Conservation (phyloP, 2,797 vertebrate species). For the Typhlichthys eigenmanni region DNA sequence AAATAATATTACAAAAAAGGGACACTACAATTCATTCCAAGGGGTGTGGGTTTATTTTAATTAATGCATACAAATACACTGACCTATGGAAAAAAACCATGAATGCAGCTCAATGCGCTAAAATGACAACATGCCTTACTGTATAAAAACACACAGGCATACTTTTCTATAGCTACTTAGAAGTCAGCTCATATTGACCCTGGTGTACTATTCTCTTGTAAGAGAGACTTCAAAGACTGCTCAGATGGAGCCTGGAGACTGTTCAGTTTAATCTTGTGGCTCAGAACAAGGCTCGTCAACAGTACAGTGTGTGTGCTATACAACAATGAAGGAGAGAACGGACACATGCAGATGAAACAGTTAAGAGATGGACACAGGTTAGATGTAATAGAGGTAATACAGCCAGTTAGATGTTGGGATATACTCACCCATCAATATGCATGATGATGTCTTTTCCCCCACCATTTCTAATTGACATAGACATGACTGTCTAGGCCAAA, state of each 20-base stretch:
- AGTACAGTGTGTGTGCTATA: slow-evolving; percentile 1
- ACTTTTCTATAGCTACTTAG: background rate
- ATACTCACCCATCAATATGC: background rate
- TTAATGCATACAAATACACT: background rate
- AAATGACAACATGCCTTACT: background rate
- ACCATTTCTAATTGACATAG: too few relatives aligned
- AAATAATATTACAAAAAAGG: too few relatives aligned
- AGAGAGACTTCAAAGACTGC: slow-evolving; percentile 16
- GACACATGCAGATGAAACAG: slow-evolving; percentile 17
- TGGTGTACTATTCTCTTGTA: slow-evolving; percentile 28
- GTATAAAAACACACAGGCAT: background rate
- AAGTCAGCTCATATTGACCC: slow-evolving; percentile 17
- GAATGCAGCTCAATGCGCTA: too few relatives aligned
- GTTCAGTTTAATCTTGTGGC: slow-evolving; percentile 23
- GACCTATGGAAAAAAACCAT: too few relatives aligned
- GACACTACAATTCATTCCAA: background rate
- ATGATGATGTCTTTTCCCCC: background rate
- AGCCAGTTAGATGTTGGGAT: background rate
- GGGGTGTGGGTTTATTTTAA: background rate
- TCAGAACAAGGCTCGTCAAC: slow-evolving; percentile 19
- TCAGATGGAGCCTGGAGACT: slow-evolving; percentile 10
- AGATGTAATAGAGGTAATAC: background rate
- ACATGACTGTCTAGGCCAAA: background rate
- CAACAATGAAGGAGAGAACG: slow-evolving; percentile 8
- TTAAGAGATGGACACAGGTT: background rate